These are phyloP conservation scores for Lophius piscatorius DNA, from an alignment of 2,113 vertebrate genomes.

Conservation along the genomic window DNA sequence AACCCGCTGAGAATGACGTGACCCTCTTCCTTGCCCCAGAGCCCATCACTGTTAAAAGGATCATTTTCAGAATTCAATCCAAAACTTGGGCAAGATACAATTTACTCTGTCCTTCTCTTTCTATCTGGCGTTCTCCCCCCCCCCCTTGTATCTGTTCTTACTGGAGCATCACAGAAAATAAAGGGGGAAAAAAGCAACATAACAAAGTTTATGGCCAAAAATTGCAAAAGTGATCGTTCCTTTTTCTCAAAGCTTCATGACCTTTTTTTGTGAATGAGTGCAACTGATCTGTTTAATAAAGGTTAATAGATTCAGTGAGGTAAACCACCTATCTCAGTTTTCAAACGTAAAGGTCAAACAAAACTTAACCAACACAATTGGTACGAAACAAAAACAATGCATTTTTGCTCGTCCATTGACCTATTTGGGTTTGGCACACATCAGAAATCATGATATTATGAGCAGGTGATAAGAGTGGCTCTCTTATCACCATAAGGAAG, in stretches of 20 bases:
- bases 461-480: no score
- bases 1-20: conserved; percentile 82
- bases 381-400: no score
- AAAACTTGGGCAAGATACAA: conserved; percentile 85
- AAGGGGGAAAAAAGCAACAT: conserved; percentile 61
- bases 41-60: conserved; percentile 83
- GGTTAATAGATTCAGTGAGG: conserved; percentile 22
- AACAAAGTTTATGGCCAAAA: conserved; percentile 63
- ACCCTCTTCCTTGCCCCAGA: conserved; percentile 77
- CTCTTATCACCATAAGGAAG: conserved; percentile 3
- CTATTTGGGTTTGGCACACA: neutral
- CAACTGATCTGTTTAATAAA: conserved; percentile 57
- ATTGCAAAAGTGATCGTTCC: conserved; percentile 41
- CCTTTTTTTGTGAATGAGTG: conserved; percentile 28
- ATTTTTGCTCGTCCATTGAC: neutral
- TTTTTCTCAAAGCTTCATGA: conserved; percentile 21
- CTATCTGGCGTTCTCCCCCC: conserved; percentile 14
- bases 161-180: conserved; percentile 55
- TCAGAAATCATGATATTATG: neutral
- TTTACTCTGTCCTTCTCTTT: conserved; percentile 68
- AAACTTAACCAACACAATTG: no score
- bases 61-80: conserved; percentile 86
- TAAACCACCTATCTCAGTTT: conserved; percentile 6
- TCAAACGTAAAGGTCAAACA: no score
- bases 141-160: conserved; percentile 64